Conservation (phyloP, 1,140 invertebrate species). For the Archegozetes longisetosus region DNA sequence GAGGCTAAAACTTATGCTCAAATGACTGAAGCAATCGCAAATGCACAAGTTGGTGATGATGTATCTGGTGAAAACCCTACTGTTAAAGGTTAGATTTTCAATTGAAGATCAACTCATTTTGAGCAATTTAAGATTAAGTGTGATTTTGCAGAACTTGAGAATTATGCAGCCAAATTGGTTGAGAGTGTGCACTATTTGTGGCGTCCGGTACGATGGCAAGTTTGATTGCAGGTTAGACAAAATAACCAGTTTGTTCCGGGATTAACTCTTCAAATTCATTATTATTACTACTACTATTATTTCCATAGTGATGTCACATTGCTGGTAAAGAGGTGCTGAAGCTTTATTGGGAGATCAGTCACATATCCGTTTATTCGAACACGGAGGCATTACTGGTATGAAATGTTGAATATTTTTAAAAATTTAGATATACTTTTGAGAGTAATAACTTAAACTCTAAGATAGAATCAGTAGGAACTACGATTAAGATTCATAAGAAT, state of each 20-base stretch:
- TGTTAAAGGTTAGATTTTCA: constrained; percentile 42
- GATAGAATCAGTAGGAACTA: too few species aligned
- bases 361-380: constrained; percentile 74
- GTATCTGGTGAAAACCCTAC: constrained; percentile 85
- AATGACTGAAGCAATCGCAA: constrained; percentile 72
- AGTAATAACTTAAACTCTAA: too few species aligned
- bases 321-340: constrained; percentile 62
- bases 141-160: constrained; percentile 53
- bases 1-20: constrained; percentile 52
- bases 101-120: not conserved
- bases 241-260: too few species aligned
- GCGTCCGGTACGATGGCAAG: constrained; percentile 89
- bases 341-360: constrained; percentile 61
- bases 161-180: constrained; percentile 51
- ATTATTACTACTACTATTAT: constrained; percentile 52
- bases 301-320: constrained; percentile 55
- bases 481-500: too few species aligned
- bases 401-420: too few species aligned
- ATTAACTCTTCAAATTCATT: too few species aligned
- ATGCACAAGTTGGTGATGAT: constrained; percentile 77
- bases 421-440: too few species aligned
- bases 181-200: constrained; percentile 75
- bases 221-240: constrained; percentile 47
- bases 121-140: too few species aligned
- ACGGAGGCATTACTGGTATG: constrained; percentile 40